Conservation (phyloP, 2,888 invertebrate genomes). For the Corbicula japonica region DNA sequence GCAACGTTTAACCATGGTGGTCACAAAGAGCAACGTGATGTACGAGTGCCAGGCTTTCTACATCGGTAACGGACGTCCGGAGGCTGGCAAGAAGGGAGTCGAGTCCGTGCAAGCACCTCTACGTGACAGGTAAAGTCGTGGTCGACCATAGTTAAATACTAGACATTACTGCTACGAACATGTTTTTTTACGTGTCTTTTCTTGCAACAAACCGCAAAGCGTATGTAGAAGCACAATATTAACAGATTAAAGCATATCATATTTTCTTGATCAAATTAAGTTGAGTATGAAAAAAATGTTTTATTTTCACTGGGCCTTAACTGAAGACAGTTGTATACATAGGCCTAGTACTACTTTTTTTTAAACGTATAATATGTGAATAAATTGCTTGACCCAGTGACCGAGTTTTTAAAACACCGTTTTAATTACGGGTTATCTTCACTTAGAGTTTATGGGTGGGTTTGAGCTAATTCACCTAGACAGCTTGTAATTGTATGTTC, state of each 20-base stretch:
- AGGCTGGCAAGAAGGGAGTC: conserved; percentile 41
- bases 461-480: too few relatives aligned
- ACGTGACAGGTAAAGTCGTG: conserved; percentile 22
- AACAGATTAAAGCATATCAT: not conserved
- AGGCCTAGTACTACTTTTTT: too few relatives aligned
- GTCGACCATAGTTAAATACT: not conserved
- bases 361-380: too few relatives aligned
- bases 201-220: not conserved
- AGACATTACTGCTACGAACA: not conserved
- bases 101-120: conserved; percentile 51
- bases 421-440: too few relatives aligned
- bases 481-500: too few relatives aligned
- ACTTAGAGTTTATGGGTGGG: too few relatives aligned
- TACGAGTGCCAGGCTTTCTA: conserved; percentile 50
- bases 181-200: not conserved
- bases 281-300: too few relatives aligned
- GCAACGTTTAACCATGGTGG: too few relatives aligned
- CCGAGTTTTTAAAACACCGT: too few relatives aligned
- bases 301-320: too few relatives aligned
- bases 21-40: conserved; percentile 49
- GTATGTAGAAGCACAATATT: not conserved
- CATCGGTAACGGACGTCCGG: conserved; percentile 35
- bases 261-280: not conserved
- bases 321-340: too few relatives aligned
- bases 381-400: too few relatives aligned